phyloP scores from a whole-genome alignment of 2,888 invertebrate genomes.

The Cyrtodaria siliqua region DNA sequence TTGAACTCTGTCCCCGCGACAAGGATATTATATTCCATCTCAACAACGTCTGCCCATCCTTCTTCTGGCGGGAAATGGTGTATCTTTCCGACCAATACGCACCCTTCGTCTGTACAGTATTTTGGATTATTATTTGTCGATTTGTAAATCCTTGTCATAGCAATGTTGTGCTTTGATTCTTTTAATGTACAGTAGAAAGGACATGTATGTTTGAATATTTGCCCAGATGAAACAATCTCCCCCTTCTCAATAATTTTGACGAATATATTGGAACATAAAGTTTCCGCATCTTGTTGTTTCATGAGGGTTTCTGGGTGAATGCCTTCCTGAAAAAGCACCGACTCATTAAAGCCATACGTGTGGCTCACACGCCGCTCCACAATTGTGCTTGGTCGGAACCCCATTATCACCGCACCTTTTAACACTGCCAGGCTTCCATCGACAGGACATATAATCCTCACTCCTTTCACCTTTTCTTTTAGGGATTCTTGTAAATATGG shows the following conservation, averaged over 20 bases:
- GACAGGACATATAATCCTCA: too few relatives aligned
- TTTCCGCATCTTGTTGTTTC: background rate
- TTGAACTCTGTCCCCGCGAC: background rate
- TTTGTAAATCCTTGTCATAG: too few relatives aligned
- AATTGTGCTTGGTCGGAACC: too few relatives aligned
- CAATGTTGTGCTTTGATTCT: too few relatives aligned
- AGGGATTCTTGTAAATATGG: too few relatives aligned
- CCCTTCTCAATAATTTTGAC: background rate
- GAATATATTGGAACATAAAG: background rate
- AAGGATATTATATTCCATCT: background rate
- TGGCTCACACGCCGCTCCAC: too few relatives aligned
- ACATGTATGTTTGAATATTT: background rate
- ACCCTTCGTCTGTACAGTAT: background rate
- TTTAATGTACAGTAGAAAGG: too few relatives aligned
- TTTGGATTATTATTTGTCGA: too few relatives aligned
- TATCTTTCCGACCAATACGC: background rate
- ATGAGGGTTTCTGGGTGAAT: background rate
- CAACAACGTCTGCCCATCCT: slow-evolving; percentile 1
- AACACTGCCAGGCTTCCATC: too few relatives aligned
- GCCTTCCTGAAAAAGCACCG: background rate
- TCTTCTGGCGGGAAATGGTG: background rate
- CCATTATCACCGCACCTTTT: too few relatives aligned
- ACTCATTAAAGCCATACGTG: too few relatives aligned
- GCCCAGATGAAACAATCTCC: background rate
- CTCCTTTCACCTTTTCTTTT: too few relatives aligned